These are phyloP conservation scores for Tragelaphus strepsiceros DNA, from an alignment of 2,113 vertebrate genomes.

Conservation along the genomic window DNA sequence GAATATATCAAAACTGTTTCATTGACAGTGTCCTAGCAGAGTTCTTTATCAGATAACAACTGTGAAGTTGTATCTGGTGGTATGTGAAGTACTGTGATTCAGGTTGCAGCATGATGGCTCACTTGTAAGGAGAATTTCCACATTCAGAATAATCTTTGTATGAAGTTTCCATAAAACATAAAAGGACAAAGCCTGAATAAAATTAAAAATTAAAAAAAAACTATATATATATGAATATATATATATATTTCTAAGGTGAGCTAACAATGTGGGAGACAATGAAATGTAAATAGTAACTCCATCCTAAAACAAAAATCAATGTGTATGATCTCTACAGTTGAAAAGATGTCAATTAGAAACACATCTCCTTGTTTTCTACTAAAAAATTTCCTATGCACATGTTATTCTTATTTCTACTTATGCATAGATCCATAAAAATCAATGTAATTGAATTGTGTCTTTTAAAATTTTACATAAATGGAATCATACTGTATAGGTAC, in stretches of 20 bases:
- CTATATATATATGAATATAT: not conserved
- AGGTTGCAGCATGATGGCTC: not conserved
- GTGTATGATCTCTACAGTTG: not conserved
- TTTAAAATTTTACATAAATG: not conserved
- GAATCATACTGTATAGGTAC: not conserved
- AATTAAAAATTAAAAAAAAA: not conserved
- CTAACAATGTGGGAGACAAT: not conserved
- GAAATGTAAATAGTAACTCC: not conserved
- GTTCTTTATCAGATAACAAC: conserved; percentile 37
- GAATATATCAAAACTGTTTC: conserved; percentile 23
- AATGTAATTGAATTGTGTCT: not conserved
- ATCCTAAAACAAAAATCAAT: not conserved
- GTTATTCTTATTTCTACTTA: not conserved
- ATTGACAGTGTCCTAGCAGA: not conserved
- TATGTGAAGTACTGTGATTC: not conserved
- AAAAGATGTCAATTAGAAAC: not conserved
- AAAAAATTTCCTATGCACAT: not conserved
- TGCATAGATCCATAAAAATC: not conserved
- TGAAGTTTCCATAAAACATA: not conserved
- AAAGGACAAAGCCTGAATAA: not conserved
- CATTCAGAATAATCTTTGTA: not conserved
- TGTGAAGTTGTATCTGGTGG: not conserved
- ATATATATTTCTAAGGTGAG: not conserved
- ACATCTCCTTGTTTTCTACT: not conserved
- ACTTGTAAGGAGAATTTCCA: conserved; percentile 1